phyloP scores from a whole-genome alignment of 2,888 invertebrate species.

The Clanis bilineata region DNA sequence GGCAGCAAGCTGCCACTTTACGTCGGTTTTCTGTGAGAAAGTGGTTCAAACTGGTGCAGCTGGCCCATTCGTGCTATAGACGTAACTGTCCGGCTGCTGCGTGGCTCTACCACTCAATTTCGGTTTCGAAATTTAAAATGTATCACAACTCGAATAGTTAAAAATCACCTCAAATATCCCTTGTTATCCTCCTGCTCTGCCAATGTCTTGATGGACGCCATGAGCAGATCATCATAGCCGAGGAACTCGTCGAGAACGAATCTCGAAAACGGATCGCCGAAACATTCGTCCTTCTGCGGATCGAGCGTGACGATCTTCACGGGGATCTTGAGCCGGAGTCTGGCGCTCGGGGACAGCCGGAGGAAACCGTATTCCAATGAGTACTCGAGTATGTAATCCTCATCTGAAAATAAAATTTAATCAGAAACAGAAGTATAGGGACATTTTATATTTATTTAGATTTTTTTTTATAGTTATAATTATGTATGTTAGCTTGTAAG shows the following conservation, averaged over 20 bases:
- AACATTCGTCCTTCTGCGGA: constrained; percentile 93
- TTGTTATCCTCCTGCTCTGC: constrained; percentile 98
- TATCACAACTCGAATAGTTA: neutral
- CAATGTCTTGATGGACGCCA: constrained; percentile 97
- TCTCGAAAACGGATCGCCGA: constrained; percentile 95
- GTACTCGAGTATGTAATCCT: constrained; percentile 98
- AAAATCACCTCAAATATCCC: constrained; percentile 90
- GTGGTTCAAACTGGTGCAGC: too few species aligned
- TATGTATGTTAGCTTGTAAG: too few species aligned
- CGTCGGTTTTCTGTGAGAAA: too few species aligned
- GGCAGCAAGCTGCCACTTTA: too few species aligned
- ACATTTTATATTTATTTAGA: too few species aligned
- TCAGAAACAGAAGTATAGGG: too few species aligned
- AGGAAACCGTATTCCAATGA: constrained; percentile 98
- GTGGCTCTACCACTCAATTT: too few species aligned
- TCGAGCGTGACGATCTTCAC: constrained; percentile 94
- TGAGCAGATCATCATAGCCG: constrained; percentile 98
- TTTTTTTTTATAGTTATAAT: too few species aligned
- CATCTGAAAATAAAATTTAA: constrained; percentile 82
- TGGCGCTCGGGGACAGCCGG: constrained; percentile 92
- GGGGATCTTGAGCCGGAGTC: constrained; percentile 94
- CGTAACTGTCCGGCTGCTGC: too few species aligned
- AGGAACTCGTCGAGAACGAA: constrained; percentile 95
- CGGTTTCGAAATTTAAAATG: too few species aligned
- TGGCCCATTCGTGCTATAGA: too few species aligned